Conservation (phyloP, 2,888 invertebrate species). For the Amiota communis region DNA sequence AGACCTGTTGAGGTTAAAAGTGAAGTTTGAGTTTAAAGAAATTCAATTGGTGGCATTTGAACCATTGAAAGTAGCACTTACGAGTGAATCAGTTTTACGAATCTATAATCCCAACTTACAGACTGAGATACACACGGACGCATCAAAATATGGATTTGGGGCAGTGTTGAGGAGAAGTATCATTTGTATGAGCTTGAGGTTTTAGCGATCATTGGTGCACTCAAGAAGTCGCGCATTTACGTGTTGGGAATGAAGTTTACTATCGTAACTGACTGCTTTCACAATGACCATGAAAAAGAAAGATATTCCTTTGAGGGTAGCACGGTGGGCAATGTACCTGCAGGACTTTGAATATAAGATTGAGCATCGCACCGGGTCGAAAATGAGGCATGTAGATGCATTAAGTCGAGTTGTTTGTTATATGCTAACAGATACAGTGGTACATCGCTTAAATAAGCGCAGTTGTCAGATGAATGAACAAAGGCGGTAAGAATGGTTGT, state of each 20-base stretch:
- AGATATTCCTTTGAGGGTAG: neutral
- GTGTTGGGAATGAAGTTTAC: no score
- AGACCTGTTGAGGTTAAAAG: conserved; percentile 44
- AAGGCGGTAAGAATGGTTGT: no score
- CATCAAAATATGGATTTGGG: conserved; percentile 20
- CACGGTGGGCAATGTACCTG: neutral
- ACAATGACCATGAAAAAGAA: conserved; percentile 3
- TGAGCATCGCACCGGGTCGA: neutral
- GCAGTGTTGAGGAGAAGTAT: neutral
- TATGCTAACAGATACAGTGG: no score
- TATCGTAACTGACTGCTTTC: conserved; percentile 2
- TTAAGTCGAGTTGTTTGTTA: conserved; percentile 20
- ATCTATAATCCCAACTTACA: conserved; percentile 40
- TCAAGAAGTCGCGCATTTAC: conserved; percentile 20
- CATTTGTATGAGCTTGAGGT: neutral
- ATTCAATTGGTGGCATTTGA: conserved; percentile 22
- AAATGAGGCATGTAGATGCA: conserved; percentile 34
- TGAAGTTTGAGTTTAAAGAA: conserved; percentile 36
- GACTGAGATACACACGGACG: conserved; percentile 51
- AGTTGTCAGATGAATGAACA: no score
- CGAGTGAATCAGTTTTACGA: conserved; percentile 37
- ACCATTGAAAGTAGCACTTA: conserved; percentile 23
- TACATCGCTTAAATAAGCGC: no score
- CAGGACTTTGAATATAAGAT: neutral
- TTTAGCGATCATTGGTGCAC: conserved; percentile 38